phyloP scores from a whole-genome alignment of 2,797 vertebrate species.

The Harpagifer antarcticus region DNA sequence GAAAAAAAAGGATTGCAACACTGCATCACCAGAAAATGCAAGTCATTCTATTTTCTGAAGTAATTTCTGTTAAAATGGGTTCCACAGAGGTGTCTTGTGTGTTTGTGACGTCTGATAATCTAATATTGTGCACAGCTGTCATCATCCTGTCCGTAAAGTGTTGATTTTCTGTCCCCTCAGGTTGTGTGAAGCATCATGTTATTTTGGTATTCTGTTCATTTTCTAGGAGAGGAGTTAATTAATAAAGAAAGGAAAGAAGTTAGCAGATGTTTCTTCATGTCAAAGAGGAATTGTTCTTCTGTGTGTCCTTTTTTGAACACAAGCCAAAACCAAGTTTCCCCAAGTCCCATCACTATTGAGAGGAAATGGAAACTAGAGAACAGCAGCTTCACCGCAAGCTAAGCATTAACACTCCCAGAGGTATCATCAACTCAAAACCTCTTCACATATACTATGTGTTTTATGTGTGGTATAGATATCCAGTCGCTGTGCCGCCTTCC shows the following conservation, averaged over 20 bases:
- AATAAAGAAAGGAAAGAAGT: constrained; percentile 32
- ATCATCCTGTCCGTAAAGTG: constrained; percentile 34
- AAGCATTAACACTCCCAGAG: constrained; percentile 49
- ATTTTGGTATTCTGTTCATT: constrained; percentile 20
- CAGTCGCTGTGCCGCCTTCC: constrained; percentile 39
- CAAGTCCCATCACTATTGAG: constrained; percentile 13
- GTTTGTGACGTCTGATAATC: constrained; percentile 18
- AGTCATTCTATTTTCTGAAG: constrained; percentile 54
- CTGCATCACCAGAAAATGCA: constrained; percentile 56
- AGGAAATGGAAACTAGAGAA: constrained; percentile 51
- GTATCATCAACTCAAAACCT: constrained; percentile 52
- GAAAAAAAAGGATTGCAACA: constrained; percentile 58
- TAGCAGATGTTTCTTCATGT: constrained; percentile 8
- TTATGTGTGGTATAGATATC: constrained; percentile 54
- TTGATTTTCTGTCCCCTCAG: constrained; percentile 29
- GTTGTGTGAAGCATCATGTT: constrained; percentile 30
- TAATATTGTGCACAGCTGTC: constrained; percentile 48
- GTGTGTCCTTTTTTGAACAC: constrained; percentile 21
- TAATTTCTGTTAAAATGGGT: constrained; percentile 12
- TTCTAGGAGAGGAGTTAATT: constrained; percentile 35
- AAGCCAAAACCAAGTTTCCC: constrained; percentile 44
- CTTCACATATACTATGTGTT: constrained; percentile 31
- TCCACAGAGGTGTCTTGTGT: constrained; percentile 11
- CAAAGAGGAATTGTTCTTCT: constrained; percentile 27
- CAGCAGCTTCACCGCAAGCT: neutral